These are phyloP conservation scores for Andrena haemorrhoa DNA, from an alignment of 2,888 invertebrate genomes.

Conservation along the genomic window DNA sequence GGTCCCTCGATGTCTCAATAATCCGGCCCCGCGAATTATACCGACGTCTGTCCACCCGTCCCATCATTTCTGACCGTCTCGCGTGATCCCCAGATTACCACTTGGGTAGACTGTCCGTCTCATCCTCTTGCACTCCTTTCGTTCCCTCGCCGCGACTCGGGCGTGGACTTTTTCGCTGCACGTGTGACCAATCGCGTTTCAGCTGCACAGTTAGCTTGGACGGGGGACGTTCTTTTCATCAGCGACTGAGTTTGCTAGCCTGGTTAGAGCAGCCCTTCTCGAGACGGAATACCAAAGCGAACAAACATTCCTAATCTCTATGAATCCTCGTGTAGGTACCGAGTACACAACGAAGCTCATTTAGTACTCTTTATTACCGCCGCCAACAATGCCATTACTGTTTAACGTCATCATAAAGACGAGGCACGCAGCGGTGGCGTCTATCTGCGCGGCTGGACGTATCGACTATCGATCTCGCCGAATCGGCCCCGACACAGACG, in stretches of 20 bases:
- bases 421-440: slow-evolving; percentile 2
- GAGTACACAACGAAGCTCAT: slow-evolving; percentile 49
- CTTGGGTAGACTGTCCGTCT: not conserved
- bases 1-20: slow-evolving; percentile 62
- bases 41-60: slow-evolving; percentile 14
- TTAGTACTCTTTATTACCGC: slow-evolving; percentile 49
- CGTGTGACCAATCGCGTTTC: slow-evolving; percentile 26
- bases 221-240: slow-evolving; percentile 16
- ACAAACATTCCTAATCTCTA: not conserved
- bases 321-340: slow-evolving; percentile 5
- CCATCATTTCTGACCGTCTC: slow-evolving; percentile 9
- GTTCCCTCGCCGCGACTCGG: too few relatives aligned
- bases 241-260: not conserved
- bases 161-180: slow-evolving; percentile 23
- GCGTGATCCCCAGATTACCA: slow-evolving; percentile 44
- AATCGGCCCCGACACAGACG: slow-evolving; percentile 38
- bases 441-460: slow-evolving; percentile 14
- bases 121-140: not conserved
- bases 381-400: slow-evolving; percentile 32
- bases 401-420: slow-evolving; percentile 54
- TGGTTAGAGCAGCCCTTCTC: not conserved
- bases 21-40: slow-evolving; percentile 57
- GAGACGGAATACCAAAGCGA: slow-evolving; percentile 1
- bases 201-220: slow-evolving; percentile 22
- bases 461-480: slow-evolving; percentile 41